These are phyloP conservation scores for Enoplolaimus lenunculus DNA, from an alignment of 2,888 invertebrate genomes.

Conservation along the genomic window DNA sequence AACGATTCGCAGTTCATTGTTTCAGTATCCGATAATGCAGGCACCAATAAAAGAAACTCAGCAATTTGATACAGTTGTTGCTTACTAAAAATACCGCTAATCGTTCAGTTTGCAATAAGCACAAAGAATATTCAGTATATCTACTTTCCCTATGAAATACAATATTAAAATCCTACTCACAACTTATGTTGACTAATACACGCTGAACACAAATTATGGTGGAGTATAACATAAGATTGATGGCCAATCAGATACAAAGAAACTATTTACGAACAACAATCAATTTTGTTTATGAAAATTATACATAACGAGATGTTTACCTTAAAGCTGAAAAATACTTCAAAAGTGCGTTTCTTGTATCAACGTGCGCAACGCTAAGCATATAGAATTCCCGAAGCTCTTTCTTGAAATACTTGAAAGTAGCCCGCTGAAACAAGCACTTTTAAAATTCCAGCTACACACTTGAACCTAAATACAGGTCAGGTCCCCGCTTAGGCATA, in stretches of 20 bases:
- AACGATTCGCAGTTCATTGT: background rate
- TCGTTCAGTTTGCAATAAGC: no score
- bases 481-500: no score
- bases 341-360: slow-evolving; percentile 63
- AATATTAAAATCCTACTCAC: no score
- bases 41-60: slow-evolving; percentile 69
- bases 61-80: slow-evolving; percentile 70
- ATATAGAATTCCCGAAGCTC: slow-evolving; percentile 66
- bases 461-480: no score
- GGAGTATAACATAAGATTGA: background rate
- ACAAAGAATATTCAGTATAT: no score
- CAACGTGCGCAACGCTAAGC: slow-evolving; percentile 85
- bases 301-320: no score
- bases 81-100: no score
- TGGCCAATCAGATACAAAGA: background rate
- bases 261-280: slow-evolving; percentile 31
- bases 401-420: slow-evolving; percentile 76
- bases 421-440: slow-evolving; percentile 60
- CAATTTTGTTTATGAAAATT: no score
- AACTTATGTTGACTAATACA: no score
- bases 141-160: no score
- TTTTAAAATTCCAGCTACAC: no score
- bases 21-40: slow-evolving; percentile 49
- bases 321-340: slow-evolving; percentile 59
- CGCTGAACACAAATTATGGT: background rate